These are phyloP conservation scores for Petrocephalus sullivani DNA, from an alignment of 2,797 vertebrate species.

Conservation along the genomic window DNA sequence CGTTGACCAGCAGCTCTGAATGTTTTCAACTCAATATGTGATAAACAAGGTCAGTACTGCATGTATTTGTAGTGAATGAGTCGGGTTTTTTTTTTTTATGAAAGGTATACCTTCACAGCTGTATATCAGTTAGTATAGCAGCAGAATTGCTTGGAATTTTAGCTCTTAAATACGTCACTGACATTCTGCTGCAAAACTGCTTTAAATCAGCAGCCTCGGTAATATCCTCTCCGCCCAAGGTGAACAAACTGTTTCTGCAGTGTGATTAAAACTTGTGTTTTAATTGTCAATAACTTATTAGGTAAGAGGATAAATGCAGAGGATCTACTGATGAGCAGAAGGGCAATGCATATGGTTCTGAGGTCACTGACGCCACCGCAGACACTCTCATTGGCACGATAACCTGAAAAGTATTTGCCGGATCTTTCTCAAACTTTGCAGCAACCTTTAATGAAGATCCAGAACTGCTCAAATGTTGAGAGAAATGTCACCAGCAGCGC, in stretches of 20 bases:
- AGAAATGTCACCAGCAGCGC: background rate
- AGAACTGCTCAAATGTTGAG: background rate
- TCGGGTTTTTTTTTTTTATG: background rate
- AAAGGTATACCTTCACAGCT: background rate
- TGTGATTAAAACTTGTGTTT: background rate
- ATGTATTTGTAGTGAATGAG: background rate
- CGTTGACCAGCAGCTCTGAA: background rate
- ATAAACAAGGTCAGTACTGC: background rate
- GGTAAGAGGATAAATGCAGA: background rate
- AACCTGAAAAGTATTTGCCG: background rate
- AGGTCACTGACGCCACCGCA: background rate
- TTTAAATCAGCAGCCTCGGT: background rate
- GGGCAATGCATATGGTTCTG: background rate
- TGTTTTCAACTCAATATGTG: background rate
- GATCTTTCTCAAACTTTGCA: background rate
- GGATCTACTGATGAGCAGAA: background rate
- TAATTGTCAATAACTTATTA: background rate
- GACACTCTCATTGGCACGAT: background rate
- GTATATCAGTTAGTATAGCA: background rate
- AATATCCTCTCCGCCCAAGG: background rate
- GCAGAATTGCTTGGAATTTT: background rate
- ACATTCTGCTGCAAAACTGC: background rate
- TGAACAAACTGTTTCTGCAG: background rate
- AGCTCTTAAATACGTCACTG: background rate
- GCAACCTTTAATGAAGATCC: background rate